A percentile compares a stretch with the other conserved stretches of the same genome.
These are phyloP conservation scores for Lepidiolamprologus cunningtoni DNA, from an alignment of 2,113 vertebrate species.

Conservation along the genomic window DNA sequence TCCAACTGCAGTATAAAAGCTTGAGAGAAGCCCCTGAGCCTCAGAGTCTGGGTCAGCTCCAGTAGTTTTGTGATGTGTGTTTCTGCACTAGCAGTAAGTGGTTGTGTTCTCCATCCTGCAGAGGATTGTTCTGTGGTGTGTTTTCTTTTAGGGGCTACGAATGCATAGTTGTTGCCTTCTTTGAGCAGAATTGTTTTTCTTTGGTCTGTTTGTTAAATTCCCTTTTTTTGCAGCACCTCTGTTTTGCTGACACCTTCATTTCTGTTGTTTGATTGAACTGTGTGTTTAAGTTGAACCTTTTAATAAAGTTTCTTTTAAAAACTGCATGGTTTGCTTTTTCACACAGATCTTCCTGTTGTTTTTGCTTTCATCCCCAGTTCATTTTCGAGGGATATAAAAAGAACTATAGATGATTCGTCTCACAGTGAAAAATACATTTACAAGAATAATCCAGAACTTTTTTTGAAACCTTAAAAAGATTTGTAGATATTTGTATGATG, in stretches of 20 bases:
- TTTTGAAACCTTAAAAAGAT: neutral
- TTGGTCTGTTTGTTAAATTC: neutral
- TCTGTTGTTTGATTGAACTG: neutral
- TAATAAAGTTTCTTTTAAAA: neutral
- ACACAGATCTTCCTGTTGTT: neutral
- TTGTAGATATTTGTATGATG: neutral
- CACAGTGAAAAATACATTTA: neutral
- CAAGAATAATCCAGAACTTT: neutral
- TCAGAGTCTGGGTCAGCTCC: neutral
- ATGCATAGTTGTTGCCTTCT: neutral
- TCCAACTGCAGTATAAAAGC: neutral
- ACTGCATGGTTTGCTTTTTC: neutral
- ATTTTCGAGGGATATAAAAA: neutral
- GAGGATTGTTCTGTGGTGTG: neutral
- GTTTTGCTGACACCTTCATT: neutral
- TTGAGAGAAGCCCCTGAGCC: neutral
- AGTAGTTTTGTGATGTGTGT: neutral
- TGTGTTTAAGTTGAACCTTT: neutral
- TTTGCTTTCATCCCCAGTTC: neutral
- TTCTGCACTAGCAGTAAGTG: neutral
- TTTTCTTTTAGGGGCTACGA: neutral
- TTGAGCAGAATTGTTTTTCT: neutral
- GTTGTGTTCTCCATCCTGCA: neutral
- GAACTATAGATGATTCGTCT: neutral
- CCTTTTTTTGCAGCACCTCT: neutral